Conservation (phyloP, 2,888 invertebrate species). For the Platerodrilus igneus region DNA sequence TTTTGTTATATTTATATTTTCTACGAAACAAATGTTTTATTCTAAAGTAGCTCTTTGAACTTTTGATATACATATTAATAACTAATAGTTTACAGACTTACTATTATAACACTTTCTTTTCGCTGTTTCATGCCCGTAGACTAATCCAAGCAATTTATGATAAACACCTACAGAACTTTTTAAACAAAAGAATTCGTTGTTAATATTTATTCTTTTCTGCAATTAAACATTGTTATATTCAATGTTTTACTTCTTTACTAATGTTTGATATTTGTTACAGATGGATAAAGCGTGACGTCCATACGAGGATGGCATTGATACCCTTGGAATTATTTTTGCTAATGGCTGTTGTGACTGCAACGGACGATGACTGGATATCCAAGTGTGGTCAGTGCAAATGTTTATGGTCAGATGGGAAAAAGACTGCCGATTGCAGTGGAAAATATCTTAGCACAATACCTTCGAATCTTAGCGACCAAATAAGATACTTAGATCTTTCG, state of each 20-base stretch:
- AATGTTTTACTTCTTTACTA: neutral
- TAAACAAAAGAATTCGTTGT: too few relatives aligned
- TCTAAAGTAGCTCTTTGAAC: too few relatives aligned
- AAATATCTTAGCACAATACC: conserved; percentile 62
- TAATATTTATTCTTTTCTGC: too few relatives aligned
- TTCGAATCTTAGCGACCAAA: conserved; percentile 63
- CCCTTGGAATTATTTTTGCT: conserved; percentile 34
- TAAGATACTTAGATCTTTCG: conserved; percentile 68
- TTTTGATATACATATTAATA: too few relatives aligned
- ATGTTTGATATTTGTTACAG: conserved; percentile 29
- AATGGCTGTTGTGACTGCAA: conserved; percentile 40
- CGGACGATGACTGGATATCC: conserved; percentile 58
- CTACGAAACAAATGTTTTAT: too few relatives aligned
- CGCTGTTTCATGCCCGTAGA: too few relatives aligned
- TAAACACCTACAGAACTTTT: too few relatives aligned
- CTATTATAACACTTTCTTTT: too few relatives aligned
- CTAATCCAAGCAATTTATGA: too few relatives aligned
- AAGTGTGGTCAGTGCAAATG: conserved; percentile 65
- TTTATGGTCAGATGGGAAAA: conserved; percentile 81
- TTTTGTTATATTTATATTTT: too few relatives aligned
- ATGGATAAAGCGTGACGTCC: conserved; percentile 23
- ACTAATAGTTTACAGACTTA: too few relatives aligned
- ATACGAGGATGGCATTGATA: conserved; percentile 20
- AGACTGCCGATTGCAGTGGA: conserved; percentile 71
- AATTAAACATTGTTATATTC: too few relatives aligned